A percentile compares a stretch with the other conserved stretches of the same genome.
Evolutionary conservation across 2,797 vertebrate genomes (phyloP).

Genomic region (Lutjanus argentimaculatus): DNA sequence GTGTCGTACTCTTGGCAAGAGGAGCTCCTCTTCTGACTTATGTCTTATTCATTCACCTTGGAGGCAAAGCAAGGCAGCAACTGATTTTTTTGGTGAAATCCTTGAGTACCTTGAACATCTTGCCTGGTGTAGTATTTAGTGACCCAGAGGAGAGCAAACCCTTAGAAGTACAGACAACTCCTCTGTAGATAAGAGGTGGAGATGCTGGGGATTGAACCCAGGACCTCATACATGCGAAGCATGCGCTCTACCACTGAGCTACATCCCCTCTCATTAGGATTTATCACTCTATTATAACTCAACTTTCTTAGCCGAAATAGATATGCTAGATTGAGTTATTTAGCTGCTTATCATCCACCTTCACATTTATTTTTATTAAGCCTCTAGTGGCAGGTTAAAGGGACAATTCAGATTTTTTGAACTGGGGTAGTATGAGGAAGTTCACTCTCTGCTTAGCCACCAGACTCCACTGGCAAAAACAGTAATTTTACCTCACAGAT

Average conservation of each 20-base stretch:
- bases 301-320: too few relatives aligned
- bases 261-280: conserved; percentile 44
- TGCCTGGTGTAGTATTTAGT: background rate
- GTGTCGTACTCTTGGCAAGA: background rate
- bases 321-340: background rate
- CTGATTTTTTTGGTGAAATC: background rate
- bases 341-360: background rate
- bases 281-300: too few relatives aligned
- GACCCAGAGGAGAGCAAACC: background rate
- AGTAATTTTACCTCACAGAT: too few relatives aligned
- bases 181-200: background rate
- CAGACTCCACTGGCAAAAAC: too few relatives aligned
- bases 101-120: background rate
- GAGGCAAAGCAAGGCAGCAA: background rate
- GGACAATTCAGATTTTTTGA: too few relatives aligned
- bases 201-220: conserved; percentile 47
- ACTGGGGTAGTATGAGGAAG: too few relatives aligned
- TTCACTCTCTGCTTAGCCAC: too few relatives aligned
- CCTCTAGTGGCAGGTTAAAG: background rate
- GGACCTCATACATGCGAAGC: conserved; percentile 57
- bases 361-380: background rate
- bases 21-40: background rate
- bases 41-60: background rate
- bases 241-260: conserved; percentile 72
- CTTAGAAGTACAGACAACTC: background rate